Percentiles rank a stretch among this genome's conserved stretches.
Conservation (phyloP, 2,888 invertebrate species). For the Aphodius granarius region DNA sequence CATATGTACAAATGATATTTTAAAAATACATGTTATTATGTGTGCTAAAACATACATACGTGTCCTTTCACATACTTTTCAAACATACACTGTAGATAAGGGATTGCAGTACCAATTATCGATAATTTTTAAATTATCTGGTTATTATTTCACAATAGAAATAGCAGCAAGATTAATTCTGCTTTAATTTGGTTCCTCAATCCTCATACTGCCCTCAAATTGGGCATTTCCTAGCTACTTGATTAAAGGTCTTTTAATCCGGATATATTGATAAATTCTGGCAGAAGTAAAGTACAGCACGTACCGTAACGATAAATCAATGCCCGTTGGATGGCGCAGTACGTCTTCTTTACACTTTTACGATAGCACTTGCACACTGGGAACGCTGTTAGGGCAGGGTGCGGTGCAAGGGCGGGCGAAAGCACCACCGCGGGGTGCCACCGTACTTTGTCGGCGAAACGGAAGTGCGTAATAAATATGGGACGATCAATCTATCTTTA, state of each 20-base stretch:
- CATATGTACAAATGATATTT: no score
- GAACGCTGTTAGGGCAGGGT: neutral
- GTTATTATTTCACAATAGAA: no score
- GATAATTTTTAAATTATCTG: no score
- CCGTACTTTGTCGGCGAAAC: neutral
- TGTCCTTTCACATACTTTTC: no score
- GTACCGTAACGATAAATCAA: neutral
- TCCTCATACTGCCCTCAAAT: no score
- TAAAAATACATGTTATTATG: no score
- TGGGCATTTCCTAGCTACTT: neutral
- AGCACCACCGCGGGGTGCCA: neutral
- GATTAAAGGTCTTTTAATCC: neutral
- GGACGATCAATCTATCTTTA: slow-evolving; percentile 27
- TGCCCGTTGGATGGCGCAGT: neutral
- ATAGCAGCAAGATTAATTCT: no score
- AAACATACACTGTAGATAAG: no score
- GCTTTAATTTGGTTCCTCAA: no score
- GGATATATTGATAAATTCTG: neutral
- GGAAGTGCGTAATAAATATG: slow-evolving; percentile 9
- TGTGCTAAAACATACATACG: no score
- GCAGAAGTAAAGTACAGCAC: neutral
- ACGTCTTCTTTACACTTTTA: neutral
- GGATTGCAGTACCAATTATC: no score
- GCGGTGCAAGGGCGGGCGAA: neutral
- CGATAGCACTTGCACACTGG: neutral